phyloP scores from a whole-genome alignment of 2,888 invertebrate species.

The Pomacea canaliculata region DNA sequence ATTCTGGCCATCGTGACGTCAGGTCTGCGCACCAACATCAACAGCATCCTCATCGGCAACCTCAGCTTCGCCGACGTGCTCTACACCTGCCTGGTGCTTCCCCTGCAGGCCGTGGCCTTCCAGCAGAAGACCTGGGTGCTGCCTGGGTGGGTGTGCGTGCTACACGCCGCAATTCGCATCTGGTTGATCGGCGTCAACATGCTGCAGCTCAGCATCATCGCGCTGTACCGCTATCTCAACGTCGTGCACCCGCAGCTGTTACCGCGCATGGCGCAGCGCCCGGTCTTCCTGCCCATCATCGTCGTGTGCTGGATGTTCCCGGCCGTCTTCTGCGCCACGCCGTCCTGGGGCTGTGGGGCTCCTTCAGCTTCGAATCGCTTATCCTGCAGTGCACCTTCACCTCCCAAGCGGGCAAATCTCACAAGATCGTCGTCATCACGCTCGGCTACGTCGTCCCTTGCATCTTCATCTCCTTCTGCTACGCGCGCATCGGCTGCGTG shows the following conservation, averaged over 20 bases:
- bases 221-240: conserved; percentile 52
- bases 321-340: conserved; percentile 47
- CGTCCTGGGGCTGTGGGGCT: conserved; percentile 52
- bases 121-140: conserved; percentile 44
- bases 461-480: conserved; percentile 54
- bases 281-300: conserved; percentile 40
- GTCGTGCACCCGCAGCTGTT: conserved; percentile 46
- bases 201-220: conserved; percentile 52
- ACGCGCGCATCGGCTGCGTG: conserved; percentile 55
- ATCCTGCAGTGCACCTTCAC: conserved; percentile 56
- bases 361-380: conserved; percentile 48
- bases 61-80: conserved; percentile 54
- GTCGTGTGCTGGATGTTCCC: conserved; percentile 54
- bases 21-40: conserved; percentile 53
- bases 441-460: conserved; percentile 57
- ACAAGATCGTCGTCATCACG: conserved; percentile 52
- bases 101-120: conserved; percentile 55
- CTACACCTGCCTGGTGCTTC: conserved; percentile 51
- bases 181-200: conserved; percentile 55
- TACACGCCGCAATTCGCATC: conserved; percentile 49
- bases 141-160: conserved; percentile 36
- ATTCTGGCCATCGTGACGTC: conserved; percentile 57
- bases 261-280: conserved; percentile 44
- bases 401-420: conserved; percentile 45
- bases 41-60: conserved; percentile 59